These are phyloP conservation scores for Drosophila robusta DNA, from an alignment of 2,888 invertebrate species.

Conservation along the genomic window DNA sequence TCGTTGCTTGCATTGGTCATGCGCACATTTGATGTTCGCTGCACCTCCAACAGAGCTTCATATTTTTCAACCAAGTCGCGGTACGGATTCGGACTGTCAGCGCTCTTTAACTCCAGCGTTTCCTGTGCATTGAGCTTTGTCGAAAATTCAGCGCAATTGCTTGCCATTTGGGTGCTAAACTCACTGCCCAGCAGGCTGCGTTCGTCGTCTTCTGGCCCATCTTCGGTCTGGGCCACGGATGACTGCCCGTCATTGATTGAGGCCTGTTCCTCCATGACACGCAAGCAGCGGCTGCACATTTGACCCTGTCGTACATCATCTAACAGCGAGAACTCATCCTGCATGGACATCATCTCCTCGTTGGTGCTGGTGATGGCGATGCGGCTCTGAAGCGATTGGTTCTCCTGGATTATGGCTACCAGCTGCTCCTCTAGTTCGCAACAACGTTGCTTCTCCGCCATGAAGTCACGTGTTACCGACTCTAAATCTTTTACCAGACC, in stretches of 20 bases:
- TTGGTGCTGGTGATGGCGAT: constrained; percentile 86
- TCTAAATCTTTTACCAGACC: constrained; percentile 90
- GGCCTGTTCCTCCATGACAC: constrained; percentile 86
- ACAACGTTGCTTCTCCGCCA: constrained; percentile 90
- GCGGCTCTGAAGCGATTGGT: constrained; percentile 83
- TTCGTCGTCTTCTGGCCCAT: constrained; percentile 86
- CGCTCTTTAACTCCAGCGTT: constrained; percentile 67
- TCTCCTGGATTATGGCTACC: constrained; percentile 86
- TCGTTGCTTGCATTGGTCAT: constrained; percentile 66
- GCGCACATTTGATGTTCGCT: constrained; percentile 88
- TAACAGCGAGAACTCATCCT: constrained; percentile 92
- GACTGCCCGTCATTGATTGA: constrained; percentile 85
- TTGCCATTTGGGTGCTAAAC: constrained; percentile 67
- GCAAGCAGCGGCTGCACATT: constrained; percentile 92
- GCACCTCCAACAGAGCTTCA: constrained; percentile 92
- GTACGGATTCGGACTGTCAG: constrained; percentile 88
- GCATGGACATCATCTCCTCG: constrained; percentile 90
- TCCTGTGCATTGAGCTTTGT: constrained; percentile 64
- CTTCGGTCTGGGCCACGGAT: constrained; percentile 90
- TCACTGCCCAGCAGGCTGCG: constrained; percentile 86
- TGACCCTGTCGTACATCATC: constrained; percentile 96
- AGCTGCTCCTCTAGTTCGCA: constrained; percentile 92
- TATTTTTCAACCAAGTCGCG: constrained; percentile 93
- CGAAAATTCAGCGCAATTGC: constrained; percentile 84
- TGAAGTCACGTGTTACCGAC: constrained; percentile 88